A percentile compares a stretch with the other conserved stretches of the same genome.
These are phyloP conservation scores for Brachionus koreanus DNA, from an alignment of 1,140 invertebrate species.

Conservation along the genomic window DNA sequence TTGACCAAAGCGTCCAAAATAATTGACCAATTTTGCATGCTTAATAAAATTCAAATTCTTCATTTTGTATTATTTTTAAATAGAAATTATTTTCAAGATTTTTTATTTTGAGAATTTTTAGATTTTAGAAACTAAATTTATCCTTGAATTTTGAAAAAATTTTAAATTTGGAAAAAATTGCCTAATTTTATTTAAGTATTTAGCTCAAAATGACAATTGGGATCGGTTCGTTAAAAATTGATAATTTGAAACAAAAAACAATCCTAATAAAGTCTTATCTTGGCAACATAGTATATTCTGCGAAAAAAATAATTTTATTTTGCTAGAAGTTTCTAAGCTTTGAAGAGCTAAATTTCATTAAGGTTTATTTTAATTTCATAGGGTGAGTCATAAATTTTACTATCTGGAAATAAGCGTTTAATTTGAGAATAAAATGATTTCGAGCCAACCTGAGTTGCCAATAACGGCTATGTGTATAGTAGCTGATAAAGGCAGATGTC, in stretches of 20 bases:
- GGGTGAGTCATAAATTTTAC: background rate
- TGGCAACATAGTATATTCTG: background rate
- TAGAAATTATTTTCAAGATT: background rate
- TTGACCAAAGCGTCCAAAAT: background rate
- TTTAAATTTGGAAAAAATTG: slow-evolving; percentile 9
- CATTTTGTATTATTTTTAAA: background rate
- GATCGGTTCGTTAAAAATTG: background rate
- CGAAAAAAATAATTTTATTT: slow-evolving; percentile 22
- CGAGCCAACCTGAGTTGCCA: slow-evolving; percentile 1
- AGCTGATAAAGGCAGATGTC: background rate
- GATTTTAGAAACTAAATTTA: background rate
- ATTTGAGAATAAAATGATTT: background rate
- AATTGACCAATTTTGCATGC: background rate
- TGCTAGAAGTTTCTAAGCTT: background rate
- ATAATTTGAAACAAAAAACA: background rate
- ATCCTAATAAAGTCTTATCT: background rate
- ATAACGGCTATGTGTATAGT: slow-evolving; percentile 38
- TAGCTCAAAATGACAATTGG: background rate
- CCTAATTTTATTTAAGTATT: background rate
- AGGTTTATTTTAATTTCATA: background rate
- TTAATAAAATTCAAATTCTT: background rate
- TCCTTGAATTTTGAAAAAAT: background rate
- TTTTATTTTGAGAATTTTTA: background rate
- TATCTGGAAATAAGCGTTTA: background rate
- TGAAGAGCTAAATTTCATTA: background rate